Evolutionary conservation across 1,140 invertebrate species (phyloP), one percentile per base, ranked within the genome.

Genomic region (Oppia nitens): DNA sequence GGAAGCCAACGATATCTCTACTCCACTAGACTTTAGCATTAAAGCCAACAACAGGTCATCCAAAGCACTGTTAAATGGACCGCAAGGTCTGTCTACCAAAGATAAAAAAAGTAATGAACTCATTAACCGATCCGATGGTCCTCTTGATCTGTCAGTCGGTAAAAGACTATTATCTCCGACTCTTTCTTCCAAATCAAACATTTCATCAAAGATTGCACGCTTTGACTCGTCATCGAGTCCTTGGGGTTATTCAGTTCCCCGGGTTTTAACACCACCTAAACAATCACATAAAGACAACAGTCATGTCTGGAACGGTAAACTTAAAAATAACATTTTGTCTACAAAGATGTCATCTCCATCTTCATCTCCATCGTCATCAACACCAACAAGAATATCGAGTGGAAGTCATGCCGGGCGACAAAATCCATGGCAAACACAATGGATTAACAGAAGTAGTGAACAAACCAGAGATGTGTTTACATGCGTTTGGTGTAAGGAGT

Each of bases 401-500:
- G 32, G 32, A 40, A 57, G 25, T 57, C 56, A 3, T 45, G 26
- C 20, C 47, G 21, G 68, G 60, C 50, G 66, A 51, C 61, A 67
- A 67, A 69, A 68, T 53, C 72, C 89, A 3, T 93, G 89, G 89
- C 89, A 93, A 66, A 90, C 86, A 1, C 89, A 93, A 65, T 93
- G 89, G 90, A 72, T 92, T 2, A 92, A 89, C 68, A 90, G 91
- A 67, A 87, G 87, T 2, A 87, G 87, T 6, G 88, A 92, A 65
- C 85, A 90, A 63, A 88, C 86, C 1, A 87, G 89, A 72, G 89
- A 93, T 68, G 88, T 94, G 17, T 78, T 94, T 2, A 92, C 91
- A 70, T 94, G 90, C 71, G 89, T 94, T 2, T 93, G 88, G 87
- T 94, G 90, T 70, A 91, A 92, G 70, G 85, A 90, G 67, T 91